A percentile compares a stretch with the other conserved stretches of the same genome.
phyloP scores from a whole-genome alignment of 2,888 invertebrate species.

The Limulus polyphemus region DNA sequence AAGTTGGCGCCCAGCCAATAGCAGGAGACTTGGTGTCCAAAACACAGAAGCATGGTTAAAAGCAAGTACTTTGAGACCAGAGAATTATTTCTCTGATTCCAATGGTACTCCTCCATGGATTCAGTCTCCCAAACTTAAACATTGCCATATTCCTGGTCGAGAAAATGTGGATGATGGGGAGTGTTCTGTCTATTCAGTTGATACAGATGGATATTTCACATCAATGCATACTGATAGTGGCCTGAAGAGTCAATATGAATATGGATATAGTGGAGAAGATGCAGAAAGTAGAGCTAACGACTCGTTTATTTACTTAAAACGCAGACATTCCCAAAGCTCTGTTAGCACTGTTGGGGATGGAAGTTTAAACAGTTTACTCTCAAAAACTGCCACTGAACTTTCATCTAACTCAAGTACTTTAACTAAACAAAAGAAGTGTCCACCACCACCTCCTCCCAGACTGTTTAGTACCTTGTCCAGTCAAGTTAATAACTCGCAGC shows the following conservation, averaged over 20 bases:
- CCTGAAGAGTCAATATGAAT: conserved; percentile 36
- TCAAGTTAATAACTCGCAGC: neutral
- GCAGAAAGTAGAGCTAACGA: no score
- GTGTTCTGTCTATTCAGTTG: conserved; percentile 84
- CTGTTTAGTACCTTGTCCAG: conserved; percentile 18
- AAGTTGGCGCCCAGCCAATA: no score
- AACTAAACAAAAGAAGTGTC: conserved; percentile 4
- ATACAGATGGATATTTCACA: conserved; percentile 94
- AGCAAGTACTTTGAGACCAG: conserved; percentile 16
- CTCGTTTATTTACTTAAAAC: neutral
- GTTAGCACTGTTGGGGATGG: conserved; percentile 22
- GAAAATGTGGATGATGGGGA: conserved; percentile 55
- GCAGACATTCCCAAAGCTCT: conserved; percentile 21
- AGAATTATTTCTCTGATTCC: conserved; percentile 6
- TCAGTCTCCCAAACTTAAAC: conserved; percentile 10
- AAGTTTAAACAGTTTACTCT: conserved; percentile 25
- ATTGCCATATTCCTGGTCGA: neutral
- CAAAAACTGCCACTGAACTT: conserved; percentile 23
- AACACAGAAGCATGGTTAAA: neutral
- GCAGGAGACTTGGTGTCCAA: neutral
- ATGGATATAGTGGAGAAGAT: conserved; percentile 4
- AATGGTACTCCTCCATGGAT: conserved; percentile 16
- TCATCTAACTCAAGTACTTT: conserved; percentile 19
- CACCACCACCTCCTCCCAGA: conserved; percentile 26
- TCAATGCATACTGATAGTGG: conserved; percentile 96